Conservation (phyloP, 2,113 vertebrate species). For the Morone saxatilis region DNA sequence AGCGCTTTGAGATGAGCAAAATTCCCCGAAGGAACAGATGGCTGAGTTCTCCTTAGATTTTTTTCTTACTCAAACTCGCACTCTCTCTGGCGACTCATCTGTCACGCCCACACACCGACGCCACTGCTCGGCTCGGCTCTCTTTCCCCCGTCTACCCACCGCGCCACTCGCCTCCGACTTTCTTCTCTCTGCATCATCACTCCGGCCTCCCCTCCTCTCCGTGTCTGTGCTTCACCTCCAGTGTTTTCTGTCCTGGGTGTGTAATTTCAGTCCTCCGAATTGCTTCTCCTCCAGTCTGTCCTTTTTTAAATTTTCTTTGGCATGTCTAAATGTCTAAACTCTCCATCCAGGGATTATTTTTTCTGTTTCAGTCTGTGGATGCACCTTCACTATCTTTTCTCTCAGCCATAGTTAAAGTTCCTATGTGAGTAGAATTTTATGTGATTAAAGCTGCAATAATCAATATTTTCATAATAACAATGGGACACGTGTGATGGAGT, state of each 20-base stretch:
- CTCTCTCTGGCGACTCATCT: constrained; percentile 51
- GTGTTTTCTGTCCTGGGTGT: neutral
- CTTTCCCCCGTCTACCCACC: neutral
- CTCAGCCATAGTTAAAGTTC: neutral
- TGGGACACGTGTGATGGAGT: neutral
- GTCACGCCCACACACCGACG: constrained; percentile 42
- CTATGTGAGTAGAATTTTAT: too few relatives aligned
- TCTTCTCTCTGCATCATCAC: neutral
- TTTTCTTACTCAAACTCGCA: neutral
- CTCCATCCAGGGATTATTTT: constrained; percentile 2
- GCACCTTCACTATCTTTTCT: neutral
- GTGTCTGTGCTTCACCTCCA: neutral
- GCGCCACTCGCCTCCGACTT: neutral
- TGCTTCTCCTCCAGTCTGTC: neutral
- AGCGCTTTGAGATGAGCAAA: constrained; percentile 4
- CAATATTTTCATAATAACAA: neutral
- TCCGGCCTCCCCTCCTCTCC: neutral
- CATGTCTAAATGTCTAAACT: neutral
- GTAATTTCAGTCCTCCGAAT: neutral
- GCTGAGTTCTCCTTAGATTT: constrained; percentile 6
- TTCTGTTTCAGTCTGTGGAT: neutral
- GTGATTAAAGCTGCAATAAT: neutral
- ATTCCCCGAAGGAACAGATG: constrained; percentile 48
- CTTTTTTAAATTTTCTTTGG: neutral
- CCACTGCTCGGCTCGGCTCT: constrained; percentile 10